Evolutionary conservation across 2,888 invertebrate species (phyloP).

Genomic region (Creontiades dilutus): DNA sequence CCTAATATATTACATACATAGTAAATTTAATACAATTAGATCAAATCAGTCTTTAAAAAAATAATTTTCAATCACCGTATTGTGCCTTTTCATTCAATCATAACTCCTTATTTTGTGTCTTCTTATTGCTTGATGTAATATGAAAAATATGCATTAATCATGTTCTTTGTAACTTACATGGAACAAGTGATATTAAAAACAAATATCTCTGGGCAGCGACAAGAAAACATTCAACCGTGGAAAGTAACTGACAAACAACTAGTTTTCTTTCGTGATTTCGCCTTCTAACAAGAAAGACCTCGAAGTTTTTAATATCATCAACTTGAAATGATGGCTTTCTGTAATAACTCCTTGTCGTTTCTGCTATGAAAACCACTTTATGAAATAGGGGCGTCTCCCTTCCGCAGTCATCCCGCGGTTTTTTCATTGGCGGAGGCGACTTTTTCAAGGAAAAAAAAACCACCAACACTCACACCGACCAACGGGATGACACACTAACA

Average conservation of each 20-base stretch:
- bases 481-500: slow-evolving; percentile 4
- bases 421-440: not conserved
- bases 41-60: no score
- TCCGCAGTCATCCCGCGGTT: not conserved
- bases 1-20: no score
- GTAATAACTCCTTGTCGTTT: slow-evolving; percentile 44
- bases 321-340: slow-evolving; percentile 38
- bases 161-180: no score
- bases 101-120: no score
- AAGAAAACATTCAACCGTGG: slow-evolving; percentile 1
- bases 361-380: slow-evolving; percentile 51
- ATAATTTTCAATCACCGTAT: no score
- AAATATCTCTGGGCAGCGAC: not conserved
- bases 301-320: slow-evolving; percentile 31
- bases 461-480: not conserved
- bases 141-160: no score
- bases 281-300: not conserved
- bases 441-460: not conserved
- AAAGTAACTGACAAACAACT: slow-evolving; percentile 15
- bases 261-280: slow-evolving; percentile 29
- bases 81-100: no score
- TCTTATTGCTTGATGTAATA: no score
- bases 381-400: slow-evolving; percentile 45
- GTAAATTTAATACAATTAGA: no score
- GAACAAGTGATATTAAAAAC: no score